These are phyloP conservation scores for Melikaiella ostensackeni DNA, from an alignment of 2,888 invertebrate genomes.

Conservation along the genomic window DNA sequence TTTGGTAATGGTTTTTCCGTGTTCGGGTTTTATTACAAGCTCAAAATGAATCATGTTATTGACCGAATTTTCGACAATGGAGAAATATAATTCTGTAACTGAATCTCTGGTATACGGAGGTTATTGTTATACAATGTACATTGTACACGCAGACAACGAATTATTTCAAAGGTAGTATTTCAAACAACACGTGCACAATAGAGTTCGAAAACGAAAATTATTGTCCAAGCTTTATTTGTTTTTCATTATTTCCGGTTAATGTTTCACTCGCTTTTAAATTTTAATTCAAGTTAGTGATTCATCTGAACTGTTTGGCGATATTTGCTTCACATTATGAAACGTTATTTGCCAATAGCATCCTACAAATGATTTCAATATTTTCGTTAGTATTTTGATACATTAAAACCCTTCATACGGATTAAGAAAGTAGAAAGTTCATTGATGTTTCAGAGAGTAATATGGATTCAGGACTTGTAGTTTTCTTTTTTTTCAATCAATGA, in stretches of 20 bases:
- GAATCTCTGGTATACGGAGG: neutral
- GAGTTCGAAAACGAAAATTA: conserved; percentile 2
- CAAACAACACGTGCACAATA: neutral
- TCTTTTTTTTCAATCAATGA: neutral
- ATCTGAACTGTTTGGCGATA: neutral
- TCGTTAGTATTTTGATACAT: neutral
- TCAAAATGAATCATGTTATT: neutral
- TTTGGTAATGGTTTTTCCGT: neutral
- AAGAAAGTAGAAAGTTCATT: neutral
- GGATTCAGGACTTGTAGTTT: neutral
- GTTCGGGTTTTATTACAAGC: neutral
- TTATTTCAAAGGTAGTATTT: neutral
- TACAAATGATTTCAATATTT: neutral
- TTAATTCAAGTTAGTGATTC: neutral
- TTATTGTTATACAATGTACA: neutral
- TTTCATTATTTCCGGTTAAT: neutral
- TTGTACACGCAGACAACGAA: neutral
- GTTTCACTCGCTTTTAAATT: neutral
- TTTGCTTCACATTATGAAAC: neutral
- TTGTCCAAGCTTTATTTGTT: conserved; percentile 2
- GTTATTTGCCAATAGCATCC: neutral
- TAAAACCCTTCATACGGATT: neutral
- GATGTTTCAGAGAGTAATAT: neutral
- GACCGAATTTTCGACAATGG: neutral
- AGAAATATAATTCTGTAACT: neutral